Percentiles rank a stretch among this genome's conserved stretches.
Conservation (phyloP, 1,140 invertebrate species). For the Schmidtea mediterranea region DNA sequence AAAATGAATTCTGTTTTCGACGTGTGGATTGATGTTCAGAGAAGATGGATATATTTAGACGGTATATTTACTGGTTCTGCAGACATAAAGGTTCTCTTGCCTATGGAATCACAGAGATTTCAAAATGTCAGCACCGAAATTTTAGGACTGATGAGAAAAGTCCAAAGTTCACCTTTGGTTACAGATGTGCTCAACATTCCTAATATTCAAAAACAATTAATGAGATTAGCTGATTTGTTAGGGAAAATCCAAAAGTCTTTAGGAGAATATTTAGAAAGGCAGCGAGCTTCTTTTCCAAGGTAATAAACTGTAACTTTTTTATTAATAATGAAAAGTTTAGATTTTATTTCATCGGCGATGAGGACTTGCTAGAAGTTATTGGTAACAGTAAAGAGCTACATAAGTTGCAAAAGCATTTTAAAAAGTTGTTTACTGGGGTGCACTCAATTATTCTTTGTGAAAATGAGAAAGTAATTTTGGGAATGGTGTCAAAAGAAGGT, state of each 20-base stretch:
- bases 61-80: conserved; percentile 92
- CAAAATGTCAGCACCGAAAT: conserved; percentile 69
- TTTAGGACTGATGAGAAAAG: conserved; percentile 88
- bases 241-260: conserved; percentile 97
- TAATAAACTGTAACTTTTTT: no score
- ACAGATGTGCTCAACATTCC: conserved; percentile 94
- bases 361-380: conserved; percentile 95
- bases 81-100: conserved; percentile 78
- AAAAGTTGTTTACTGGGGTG: conserved; percentile 99
- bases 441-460: conserved; percentile 75
- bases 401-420: conserved; percentile 92
- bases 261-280: conserved; percentile 87
- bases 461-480: conserved; percentile 50
- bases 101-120: conserved; percentile 85
- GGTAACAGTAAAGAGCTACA: conserved; percentile 97
- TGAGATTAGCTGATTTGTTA: conserved; percentile 79
- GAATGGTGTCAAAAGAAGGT: conserved; percentile 79
- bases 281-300: conserved; percentile 74
- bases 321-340: no score
- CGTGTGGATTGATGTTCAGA: conserved; percentile 98
- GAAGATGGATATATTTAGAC: conserved; percentile 94
- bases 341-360: conserved; percentile 99
- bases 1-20: conserved; percentile 89
- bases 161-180: conserved; percentile 73
- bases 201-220: conserved; percentile 68